These are phyloP conservation scores for Sisyra terminalis DNA, from an alignment of 2,888 invertebrate genomes.

Conservation along the genomic window DNA sequence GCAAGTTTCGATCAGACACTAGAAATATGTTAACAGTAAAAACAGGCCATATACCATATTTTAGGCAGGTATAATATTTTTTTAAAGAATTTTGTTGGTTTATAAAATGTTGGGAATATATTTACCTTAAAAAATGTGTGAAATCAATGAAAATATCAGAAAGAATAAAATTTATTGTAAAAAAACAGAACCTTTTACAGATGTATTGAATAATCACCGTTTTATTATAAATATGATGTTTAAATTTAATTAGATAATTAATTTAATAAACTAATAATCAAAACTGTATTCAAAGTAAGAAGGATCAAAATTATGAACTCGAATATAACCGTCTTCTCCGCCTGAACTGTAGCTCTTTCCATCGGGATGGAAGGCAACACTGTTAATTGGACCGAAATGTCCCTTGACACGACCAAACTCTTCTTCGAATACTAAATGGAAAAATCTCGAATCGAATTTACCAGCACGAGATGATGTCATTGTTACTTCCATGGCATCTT, in stretches of 20 bases:
- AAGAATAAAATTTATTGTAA: too few species aligned
- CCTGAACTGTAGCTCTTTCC: constrained; percentile 94
- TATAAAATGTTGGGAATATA: too few species aligned
- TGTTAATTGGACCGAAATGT: constrained; percentile 99
- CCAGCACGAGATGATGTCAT: constrained; percentile 87
- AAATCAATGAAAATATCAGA: too few species aligned
- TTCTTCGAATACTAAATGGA: constrained; percentile 90
- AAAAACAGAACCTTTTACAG: too few species aligned
- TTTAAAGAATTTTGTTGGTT: too few species aligned
- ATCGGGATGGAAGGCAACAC: constrained; percentile 94
- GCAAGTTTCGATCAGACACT: too few species aligned
- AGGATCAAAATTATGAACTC: constrained; percentile 91
- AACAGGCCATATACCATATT: too few species aligned
- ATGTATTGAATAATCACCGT: too few species aligned
- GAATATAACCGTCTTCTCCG: constrained; percentile 96
- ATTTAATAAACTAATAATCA: constrained; percentile 42
- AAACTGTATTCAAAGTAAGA: constrained; percentile 93
- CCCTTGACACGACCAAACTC: constrained; percentile 97
- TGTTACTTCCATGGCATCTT: constrained; percentile 98
- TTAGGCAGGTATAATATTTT: too few species aligned
- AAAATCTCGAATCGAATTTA: constrained; percentile 92
- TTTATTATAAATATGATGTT: too few species aligned
- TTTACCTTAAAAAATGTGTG: too few species aligned
- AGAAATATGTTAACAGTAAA: too few species aligned
- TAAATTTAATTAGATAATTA: neutral